Evolutionary conservation across 2,113 vertebrate species (phyloP).

Genomic region (Heterocephalus glaber): DNA sequence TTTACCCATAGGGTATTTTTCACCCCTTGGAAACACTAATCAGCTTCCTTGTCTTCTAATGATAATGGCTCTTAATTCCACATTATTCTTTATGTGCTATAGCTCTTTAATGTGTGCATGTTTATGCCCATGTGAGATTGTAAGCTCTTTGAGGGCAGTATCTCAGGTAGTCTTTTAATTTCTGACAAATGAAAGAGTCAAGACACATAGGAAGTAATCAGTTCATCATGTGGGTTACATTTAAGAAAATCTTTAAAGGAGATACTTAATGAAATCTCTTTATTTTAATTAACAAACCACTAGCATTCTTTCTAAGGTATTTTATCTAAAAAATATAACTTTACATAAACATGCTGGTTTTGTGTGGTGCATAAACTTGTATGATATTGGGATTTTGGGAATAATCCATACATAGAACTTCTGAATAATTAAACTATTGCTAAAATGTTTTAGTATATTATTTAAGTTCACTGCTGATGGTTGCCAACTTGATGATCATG

Average conservation of each 20-base stretch:
- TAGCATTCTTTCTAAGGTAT: neutral
- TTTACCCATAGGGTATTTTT: neutral
- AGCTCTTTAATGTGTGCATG: neutral
- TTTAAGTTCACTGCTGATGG: slow-evolving; percentile 42
- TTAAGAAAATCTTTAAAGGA: slow-evolving; percentile 11
- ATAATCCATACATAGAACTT: neutral
- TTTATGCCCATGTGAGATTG: neutral
- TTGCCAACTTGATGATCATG: slow-evolving; percentile 12
- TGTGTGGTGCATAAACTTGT: slow-evolving; percentile 8
- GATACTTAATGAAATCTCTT: neutral
- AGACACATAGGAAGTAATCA: neutral
- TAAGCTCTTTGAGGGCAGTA: neutral
- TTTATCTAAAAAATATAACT: slow-evolving; percentile 46
- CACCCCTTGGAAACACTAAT: neutral
- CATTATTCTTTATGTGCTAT: neutral
- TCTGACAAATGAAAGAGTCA: neutral
- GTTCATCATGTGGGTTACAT: neutral
- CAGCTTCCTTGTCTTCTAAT: neutral
- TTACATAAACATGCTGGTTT: slow-evolving; percentile 4
- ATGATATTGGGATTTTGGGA: slow-evolving; percentile 24
- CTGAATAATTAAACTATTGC: slow-evolving; percentile 13
- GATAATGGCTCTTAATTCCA: neutral
- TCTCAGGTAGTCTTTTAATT: slow-evolving; percentile 2
- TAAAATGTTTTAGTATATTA: slow-evolving; percentile 30
- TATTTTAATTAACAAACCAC: neutral